Percentiles rank a stretch among this genome's conserved stretches.
phyloP scores from a whole-genome alignment of 2,888 invertebrate species.

The Noctua comes region DNA sequence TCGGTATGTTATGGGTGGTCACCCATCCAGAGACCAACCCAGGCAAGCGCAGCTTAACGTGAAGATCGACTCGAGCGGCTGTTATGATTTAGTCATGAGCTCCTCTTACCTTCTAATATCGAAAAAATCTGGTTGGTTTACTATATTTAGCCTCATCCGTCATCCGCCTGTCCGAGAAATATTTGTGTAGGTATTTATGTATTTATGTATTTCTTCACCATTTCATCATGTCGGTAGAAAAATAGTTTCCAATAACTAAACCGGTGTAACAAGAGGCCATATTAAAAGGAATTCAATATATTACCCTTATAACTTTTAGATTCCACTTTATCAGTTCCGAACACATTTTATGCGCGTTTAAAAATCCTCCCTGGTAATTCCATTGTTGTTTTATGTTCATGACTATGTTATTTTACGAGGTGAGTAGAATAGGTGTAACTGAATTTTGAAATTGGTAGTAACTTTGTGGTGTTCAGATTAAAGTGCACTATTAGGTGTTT shows the following conservation, averaged over 20 bases:
- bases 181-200: not conserved
- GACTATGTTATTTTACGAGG: slow-evolving; percentile 36
- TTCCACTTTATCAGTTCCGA: slow-evolving; percentile 68
- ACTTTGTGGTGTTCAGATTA: not conserved
- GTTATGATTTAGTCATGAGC: not conserved
- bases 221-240: not conserved
- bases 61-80: not conserved
- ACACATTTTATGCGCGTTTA: slow-evolving; percentile 60
- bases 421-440: slow-evolving; percentile 12
- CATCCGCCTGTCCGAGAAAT: not conserved
- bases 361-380: slow-evolving; percentile 54
- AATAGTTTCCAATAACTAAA: not conserved
- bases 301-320: slow-evolving; percentile 72
- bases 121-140: not conserved
- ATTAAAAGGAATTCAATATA: slow-evolving; percentile 72
- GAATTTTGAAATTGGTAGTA: not conserved
- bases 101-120: not conserved
- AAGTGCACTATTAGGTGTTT: not conserved
- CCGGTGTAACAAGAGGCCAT: slow-evolving; percentile 64
- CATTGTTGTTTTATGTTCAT: slow-evolving; percentile 54
- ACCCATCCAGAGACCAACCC: too few species aligned
- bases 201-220: too few species aligned
- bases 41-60: not conserved
- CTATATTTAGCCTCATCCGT: not conserved
- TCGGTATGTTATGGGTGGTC: too few species aligned